These are phyloP conservation scores for Coptotermes formosanus DNA, from an alignment of 1,140 invertebrate species.

Conservation along the genomic window DNA sequence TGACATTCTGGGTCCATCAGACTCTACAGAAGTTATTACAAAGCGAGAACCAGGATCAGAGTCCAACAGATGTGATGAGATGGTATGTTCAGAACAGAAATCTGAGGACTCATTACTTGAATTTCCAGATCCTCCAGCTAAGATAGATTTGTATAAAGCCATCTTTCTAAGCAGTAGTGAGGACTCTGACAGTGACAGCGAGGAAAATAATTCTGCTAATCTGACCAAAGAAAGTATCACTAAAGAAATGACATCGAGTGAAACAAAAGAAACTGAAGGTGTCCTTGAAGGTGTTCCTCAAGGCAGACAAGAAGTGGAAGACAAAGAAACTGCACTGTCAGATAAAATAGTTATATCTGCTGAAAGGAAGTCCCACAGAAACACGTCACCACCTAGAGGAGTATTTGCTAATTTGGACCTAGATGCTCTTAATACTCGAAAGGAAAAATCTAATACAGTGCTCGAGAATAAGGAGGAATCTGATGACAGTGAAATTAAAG, in stretches of 20 bases:
- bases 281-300: slow-evolving; percentile 38
- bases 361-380: slow-evolving; percentile 55
- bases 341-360: slow-evolving; percentile 42
- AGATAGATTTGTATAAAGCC: slow-evolving; percentile 63
- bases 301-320: background rate
- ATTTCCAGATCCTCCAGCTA: slow-evolving; percentile 52
- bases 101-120: slow-evolving; percentile 12
- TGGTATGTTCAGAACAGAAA: background rate
- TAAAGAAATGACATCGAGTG: slow-evolving; percentile 20
- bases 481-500: background rate
- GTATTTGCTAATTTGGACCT: slow-evolving; percentile 74
- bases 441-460: slow-evolving; percentile 7
- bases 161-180: slow-evolving; percentile 66
- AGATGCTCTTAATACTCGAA: slow-evolving; percentile 43
- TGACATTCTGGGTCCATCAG: background rate
- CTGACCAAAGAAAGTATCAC: too few relatives aligned
- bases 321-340: slow-evolving; percentile 35
- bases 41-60: background rate
- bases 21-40: background rate
- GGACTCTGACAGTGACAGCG: slow-evolving; percentile 49
- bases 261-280: slow-evolving; percentile 17
- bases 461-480: background rate
- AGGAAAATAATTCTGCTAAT: slow-evolving; percentile 38
- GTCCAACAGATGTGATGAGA: background rate
- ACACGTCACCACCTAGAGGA: slow-evolving; percentile 65